Percentiles rank a stretch among this genome's conserved stretches.
Evolutionary conservation across 2,113 vertebrate genomes (phyloP).

Genomic region (Diphyllodes magnificus): DNA sequence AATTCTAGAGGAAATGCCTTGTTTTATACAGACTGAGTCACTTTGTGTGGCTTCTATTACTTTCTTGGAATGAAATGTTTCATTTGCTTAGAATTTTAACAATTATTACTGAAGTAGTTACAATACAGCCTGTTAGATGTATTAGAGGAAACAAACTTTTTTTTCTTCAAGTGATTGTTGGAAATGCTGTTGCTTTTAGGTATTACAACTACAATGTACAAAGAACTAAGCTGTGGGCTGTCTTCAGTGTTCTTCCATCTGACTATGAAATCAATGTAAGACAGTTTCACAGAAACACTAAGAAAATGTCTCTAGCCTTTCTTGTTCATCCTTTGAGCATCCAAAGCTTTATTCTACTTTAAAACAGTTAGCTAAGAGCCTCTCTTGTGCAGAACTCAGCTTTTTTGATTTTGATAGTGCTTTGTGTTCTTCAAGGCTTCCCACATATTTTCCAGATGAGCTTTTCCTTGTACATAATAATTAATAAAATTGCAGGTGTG

Average conservation of each 20-base stretch:
- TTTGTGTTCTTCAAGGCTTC: not conserved
- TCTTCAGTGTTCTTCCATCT: not conserved
- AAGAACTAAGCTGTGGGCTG: not conserved
- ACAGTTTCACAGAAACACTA: not conserved
- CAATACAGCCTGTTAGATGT: not conserved
- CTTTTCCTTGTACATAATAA: not conserved
- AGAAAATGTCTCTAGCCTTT: not conserved
- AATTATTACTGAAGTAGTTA: not conserved
- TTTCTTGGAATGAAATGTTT: not conserved
- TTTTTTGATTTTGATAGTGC: not conserved
- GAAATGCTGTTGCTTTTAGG: not conserved
- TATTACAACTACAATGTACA: not conserved
- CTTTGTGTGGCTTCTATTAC: conserved; percentile 2
- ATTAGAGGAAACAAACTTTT: not conserved
- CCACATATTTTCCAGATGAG: not conserved
- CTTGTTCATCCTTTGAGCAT: not conserved
- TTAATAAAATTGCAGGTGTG: not conserved
- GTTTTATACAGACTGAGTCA: not conserved
- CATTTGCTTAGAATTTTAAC: conserved; percentile 9
- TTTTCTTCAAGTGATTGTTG: not conserved
- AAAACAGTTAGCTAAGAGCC: not conserved
- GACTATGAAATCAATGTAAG: not conserved
- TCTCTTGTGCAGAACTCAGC: not conserved
- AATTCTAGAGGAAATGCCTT: conserved; percentile 22
- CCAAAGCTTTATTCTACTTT: not conserved